phyloP scores from a whole-genome alignment of 2,113 vertebrate species.

The Halcyon malimbica region DNA sequence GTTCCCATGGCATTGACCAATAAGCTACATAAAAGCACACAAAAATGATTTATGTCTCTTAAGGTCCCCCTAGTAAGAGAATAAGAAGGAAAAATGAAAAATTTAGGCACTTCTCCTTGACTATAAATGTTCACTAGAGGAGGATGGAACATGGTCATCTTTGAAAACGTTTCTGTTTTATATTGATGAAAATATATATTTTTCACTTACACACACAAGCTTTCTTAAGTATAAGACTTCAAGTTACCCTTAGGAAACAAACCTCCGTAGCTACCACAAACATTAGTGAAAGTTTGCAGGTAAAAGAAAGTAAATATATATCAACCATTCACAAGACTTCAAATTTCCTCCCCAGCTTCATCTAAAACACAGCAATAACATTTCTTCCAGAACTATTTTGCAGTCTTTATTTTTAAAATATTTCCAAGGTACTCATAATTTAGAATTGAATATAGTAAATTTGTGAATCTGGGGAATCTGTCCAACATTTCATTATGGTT shows the following conservation, averaged over 20 bases:
- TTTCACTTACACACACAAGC: background rate
- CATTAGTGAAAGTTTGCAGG: background rate
- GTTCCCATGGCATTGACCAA: background rate
- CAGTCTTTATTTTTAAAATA: background rate
- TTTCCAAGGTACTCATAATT: background rate
- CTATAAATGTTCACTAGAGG: background rate
- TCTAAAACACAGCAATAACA: background rate
- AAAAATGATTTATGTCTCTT: conserved; percentile 9
- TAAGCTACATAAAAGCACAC: background rate
- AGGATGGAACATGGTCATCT: background rate
- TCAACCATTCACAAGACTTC: background rate
- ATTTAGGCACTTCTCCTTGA: background rate
- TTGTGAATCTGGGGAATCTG: background rate
- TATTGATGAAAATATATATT: background rate
- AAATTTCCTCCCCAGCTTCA: background rate
- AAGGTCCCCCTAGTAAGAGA: background rate
- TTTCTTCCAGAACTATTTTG: background rate
- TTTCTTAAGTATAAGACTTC: background rate
- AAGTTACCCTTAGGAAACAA: background rate
- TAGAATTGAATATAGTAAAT: background rate
- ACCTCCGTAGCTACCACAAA: background rate
- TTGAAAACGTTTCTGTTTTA: background rate
- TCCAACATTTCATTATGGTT: background rate
- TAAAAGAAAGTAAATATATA: background rate
- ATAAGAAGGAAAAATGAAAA: background rate